A percentile compares a stretch with the other conserved stretches of the same genome.
phyloP scores from a whole-genome alignment of 2,888 invertebrate species.

The Noctua fimbriata region DNA sequence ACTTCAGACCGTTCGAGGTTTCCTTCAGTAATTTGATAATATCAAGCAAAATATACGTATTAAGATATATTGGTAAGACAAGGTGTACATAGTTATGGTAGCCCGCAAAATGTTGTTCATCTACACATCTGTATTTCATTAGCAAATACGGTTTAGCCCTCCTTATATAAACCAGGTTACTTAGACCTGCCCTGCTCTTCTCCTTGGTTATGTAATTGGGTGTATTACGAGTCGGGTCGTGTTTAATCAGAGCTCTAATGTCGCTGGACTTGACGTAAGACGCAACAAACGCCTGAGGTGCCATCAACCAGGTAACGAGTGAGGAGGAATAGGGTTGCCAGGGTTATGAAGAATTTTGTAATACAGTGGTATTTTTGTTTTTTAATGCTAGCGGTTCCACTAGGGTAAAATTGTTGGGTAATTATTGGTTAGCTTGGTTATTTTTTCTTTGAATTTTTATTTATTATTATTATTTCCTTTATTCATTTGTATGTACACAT shows the following conservation, averaged over 20 bases:
- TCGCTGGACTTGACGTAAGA: constrained; percentile 82
- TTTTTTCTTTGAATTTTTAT: too few relatives aligned
- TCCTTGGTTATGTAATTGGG: constrained; percentile 73
- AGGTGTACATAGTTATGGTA: constrained; percentile 77
- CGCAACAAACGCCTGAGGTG: constrained; percentile 88
- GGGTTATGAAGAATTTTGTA: not conserved
- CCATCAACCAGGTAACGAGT: constrained; percentile 84
- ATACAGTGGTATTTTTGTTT: not conserved
- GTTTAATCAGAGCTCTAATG: constrained; percentile 83
- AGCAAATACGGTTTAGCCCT: constrained; percentile 86
- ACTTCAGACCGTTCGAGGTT: constrained; percentile 32
- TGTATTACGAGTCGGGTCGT: constrained; percentile 75
- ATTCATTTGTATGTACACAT: too few relatives aligned
- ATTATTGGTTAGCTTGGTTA: too few relatives aligned
- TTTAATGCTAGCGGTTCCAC: too few relatives aligned
- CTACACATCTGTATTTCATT: constrained; percentile 88
- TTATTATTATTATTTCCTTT: too few relatives aligned
- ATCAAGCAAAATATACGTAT: constrained; percentile 45
- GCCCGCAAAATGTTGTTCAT: constrained; percentile 85
- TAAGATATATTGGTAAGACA: constrained; percentile 63
- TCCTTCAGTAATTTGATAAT: constrained; percentile 62
- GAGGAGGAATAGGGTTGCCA: constrained; percentile 74
- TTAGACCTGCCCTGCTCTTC: constrained; percentile 70
- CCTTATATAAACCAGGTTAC: constrained; percentile 76
- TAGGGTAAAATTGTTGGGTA: too few relatives aligned